Percentiles rank a stretch among this genome's conserved stretches.
Conservation (phyloP, 2,113 vertebrate species). For the Sapajus apella region DNA sequence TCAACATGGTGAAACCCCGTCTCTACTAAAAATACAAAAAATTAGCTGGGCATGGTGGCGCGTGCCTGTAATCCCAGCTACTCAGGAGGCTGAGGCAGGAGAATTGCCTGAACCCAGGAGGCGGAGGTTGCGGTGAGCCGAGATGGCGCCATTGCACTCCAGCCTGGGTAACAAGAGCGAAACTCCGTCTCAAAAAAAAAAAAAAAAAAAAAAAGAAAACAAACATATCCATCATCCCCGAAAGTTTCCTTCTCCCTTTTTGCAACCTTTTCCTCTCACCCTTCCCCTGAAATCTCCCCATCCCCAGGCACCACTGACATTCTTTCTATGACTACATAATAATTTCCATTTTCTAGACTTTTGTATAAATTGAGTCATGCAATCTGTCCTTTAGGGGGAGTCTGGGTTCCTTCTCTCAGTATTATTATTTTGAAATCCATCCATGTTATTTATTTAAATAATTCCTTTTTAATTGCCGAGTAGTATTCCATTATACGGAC, state of each 20-base stretch:
- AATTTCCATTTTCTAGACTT: slow-evolving; percentile 23
- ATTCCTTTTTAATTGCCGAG: not conserved
- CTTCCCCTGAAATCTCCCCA: not conserved
- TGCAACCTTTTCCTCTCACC: not conserved
- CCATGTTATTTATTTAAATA: not conserved
- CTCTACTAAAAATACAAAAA: no score
- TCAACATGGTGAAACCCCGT: no score
- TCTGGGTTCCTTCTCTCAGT: not conserved
- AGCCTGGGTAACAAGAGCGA: no score
- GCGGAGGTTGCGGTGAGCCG: no score
- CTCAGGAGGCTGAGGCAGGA: no score
- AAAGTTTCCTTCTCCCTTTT: not conserved
- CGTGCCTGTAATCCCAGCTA: no score
- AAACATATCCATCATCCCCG: not conserved
- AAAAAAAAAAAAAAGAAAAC: not conserved
- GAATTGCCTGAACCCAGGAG: no score
- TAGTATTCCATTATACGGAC: not conserved
- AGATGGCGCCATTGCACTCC: no score
- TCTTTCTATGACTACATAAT: not conserved
- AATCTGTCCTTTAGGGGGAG: not conserved
- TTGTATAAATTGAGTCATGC: not conserved
- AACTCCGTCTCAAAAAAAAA: no score
- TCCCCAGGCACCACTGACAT: not conserved
- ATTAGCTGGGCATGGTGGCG: no score
- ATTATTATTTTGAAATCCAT: not conserved